A percentile compares a stretch with the other conserved stretches of the same genome.
Evolutionary conservation across 2,888 invertebrate genomes (phyloP).

Genomic region (Acanthosepion pharaonis): DNA sequence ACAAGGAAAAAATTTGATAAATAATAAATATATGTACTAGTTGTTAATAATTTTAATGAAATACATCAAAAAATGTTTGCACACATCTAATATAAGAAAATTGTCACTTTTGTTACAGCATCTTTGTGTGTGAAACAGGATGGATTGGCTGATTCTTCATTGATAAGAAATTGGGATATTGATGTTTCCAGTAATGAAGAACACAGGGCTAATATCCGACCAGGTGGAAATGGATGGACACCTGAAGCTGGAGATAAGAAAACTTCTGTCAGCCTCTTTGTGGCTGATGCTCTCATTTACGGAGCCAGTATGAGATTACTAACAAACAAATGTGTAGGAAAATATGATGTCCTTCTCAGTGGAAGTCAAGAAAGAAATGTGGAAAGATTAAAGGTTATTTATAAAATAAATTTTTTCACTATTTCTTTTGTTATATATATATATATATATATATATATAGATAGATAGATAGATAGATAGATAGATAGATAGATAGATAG

Average conservation of each 20-base stretch:
- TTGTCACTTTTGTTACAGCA: not conserved
- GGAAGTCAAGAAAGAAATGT: not conserved
- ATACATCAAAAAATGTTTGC: too few relatives aligned
- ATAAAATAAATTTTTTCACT: too few relatives aligned
- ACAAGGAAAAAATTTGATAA: too few relatives aligned
- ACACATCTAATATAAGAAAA: too few relatives aligned
- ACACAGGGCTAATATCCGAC: not conserved
- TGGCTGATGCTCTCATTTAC: not conserved
- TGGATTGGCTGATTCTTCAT: not conserved
- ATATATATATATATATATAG: too few relatives aligned
- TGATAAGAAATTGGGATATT: not conserved
- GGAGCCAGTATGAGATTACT: not conserved
- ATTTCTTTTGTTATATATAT: too few relatives aligned
- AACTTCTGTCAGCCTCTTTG: not conserved
- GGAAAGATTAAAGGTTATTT: not conserved
- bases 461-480: too few relatives aligned
- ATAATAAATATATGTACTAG: too few relatives aligned
- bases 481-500: too few relatives aligned
- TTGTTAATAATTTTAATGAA: too few relatives aligned
- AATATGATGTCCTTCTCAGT: not conserved
- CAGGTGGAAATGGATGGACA: not conserved
- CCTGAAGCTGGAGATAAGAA: constrained; percentile 14
- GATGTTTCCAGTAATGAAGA: constrained; percentile 24
- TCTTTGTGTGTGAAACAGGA: not conserved
- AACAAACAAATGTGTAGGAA: not conserved